phyloP scores from a whole-genome alignment of 1,140 invertebrate species.

The Drosophila rhopaloa region DNA sequence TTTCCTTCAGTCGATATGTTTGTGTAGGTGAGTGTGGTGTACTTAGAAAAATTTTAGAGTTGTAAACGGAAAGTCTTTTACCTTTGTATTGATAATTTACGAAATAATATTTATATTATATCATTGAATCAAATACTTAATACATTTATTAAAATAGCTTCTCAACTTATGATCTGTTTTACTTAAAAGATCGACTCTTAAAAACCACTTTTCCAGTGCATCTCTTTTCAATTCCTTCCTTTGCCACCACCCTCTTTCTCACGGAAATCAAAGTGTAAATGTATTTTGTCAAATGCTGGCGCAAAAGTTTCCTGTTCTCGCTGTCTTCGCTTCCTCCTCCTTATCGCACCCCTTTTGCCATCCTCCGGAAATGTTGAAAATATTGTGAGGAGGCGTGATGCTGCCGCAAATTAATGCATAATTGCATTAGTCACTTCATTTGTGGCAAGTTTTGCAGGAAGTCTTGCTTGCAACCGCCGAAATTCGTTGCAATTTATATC shows the following conservation, averaged over 20 bases:
- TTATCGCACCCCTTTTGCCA: not conserved
- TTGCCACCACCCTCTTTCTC: not conserved
- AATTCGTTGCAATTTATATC: conserved; percentile 77
- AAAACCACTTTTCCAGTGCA: not conserved
- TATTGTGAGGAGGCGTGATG: conserved; percentile 48
- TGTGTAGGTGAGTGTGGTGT: not conserved
- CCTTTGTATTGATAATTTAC: too few relatives aligned
- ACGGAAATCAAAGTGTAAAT: conserved; percentile 74
- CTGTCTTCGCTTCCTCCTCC: conserved; percentile 2
- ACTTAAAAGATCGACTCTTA: too few relatives aligned
- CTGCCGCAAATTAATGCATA: conserved; percentile 73
- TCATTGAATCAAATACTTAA: too few relatives aligned
- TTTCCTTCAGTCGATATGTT: conserved; percentile 17
- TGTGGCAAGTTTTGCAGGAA: conserved; percentile 24
- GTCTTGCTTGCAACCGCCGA: conserved; percentile 38
- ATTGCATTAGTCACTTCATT: conserved; percentile 79
- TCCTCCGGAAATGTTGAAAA: conserved; percentile 65
- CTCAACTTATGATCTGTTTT: too few relatives aligned
- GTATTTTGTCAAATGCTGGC: conserved; percentile 69
- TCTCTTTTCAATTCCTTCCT: not conserved
- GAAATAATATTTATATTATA: too few relatives aligned
- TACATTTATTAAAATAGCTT: too few relatives aligned
- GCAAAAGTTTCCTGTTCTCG: conserved; percentile 46
- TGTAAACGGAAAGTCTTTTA: too few relatives aligned
- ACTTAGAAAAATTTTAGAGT: not conserved